phyloP scores from a whole-genome alignment of 1,140 invertebrate species.

The Diuraphis noxia region DNA sequence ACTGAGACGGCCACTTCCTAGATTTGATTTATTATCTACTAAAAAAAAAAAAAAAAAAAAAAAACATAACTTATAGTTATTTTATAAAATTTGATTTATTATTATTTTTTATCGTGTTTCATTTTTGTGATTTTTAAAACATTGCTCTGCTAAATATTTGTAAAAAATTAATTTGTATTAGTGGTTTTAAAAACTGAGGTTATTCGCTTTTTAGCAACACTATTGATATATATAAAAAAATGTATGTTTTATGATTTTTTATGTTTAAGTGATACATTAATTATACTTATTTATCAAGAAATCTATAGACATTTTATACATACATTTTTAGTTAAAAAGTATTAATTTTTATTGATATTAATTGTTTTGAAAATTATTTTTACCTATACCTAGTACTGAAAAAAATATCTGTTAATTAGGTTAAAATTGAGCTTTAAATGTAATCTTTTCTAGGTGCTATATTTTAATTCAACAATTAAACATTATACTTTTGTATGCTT shows the following conservation, averaged over 20 bases:
- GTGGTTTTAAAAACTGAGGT: constrained; percentile 15
- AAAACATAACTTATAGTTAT: constrained; percentile 38
- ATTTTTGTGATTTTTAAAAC: constrained; percentile 48
- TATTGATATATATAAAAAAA: constrained; percentile 17
- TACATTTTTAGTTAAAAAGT: constrained; percentile 35
- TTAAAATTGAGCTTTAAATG: constrained; percentile 46
- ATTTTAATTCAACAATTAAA: constrained; percentile 38
- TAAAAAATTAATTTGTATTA: constrained; percentile 27
- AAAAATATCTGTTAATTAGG: constrained; percentile 23
- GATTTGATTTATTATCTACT: constrained; percentile 21
- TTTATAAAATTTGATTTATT: constrained; percentile 47
- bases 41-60: neutral
- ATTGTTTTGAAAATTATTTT: constrained; percentile 34
- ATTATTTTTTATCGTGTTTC: constrained; percentile 42
- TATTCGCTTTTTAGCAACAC: constrained; percentile 32
- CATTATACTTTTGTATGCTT: constrained; percentile 1
- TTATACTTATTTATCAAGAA: constrained; percentile 47
- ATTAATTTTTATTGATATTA: constrained; percentile 34
- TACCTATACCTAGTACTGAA: constrained; percentile 13
- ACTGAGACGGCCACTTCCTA: constrained; percentile 52
- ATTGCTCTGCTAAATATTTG: constrained; percentile 40
- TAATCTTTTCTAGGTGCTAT: constrained; percentile 52
- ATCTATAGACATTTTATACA: constrained; percentile 24
- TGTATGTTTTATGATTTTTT: constrained; percentile 48
- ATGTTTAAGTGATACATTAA: constrained; percentile 46